Percentiles rank a stretch among this genome's conserved stretches.
These are phyloP conservation scores for Uropetala carovei DNA, from an alignment of 2,888 invertebrate genomes.

Conservation along the genomic window DNA sequence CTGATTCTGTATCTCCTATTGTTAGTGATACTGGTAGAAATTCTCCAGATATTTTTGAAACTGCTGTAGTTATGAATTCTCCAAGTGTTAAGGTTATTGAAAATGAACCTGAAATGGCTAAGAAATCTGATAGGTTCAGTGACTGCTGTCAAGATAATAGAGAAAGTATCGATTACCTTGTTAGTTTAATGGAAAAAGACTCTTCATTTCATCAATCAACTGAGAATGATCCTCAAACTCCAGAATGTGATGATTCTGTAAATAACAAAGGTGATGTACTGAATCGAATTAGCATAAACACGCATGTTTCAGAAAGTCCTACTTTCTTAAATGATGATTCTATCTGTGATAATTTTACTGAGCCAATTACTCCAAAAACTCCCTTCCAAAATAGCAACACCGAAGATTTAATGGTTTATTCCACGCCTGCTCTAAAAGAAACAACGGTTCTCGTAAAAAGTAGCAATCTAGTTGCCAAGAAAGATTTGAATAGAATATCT, in stretches of 20 bases:
- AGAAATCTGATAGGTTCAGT: not conserved
- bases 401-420: not conserved
- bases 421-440: not conserved
- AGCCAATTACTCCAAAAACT: not conserved
- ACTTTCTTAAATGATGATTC: not conserved
- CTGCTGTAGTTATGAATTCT: not conserved
- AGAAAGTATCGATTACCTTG: constrained; percentile 52
- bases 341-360: not conserved
- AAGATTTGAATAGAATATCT: not conserved
- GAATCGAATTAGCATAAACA: not conserved
- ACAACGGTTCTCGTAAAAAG: not conserved
- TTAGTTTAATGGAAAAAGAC: constrained; percentile 64
- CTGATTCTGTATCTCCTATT: not conserved
- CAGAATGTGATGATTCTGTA: not conserved
- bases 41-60: constrained; percentile 43
- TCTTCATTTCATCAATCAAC: constrained; percentile 2
- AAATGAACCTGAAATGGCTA: not conserved
- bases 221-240: too few species aligned
- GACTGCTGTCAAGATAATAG: constrained; percentile 15
- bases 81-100: constrained; percentile 30
- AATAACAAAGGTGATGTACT: not conserved
- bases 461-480: not conserved
- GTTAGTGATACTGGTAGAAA: not conserved
- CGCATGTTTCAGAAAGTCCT: not conserved
- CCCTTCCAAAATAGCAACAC: not conserved